Evolutionary conservation across 2,797 vertebrate genomes (phyloP).

Genomic region (Sebastolobus altivelis): DNA sequence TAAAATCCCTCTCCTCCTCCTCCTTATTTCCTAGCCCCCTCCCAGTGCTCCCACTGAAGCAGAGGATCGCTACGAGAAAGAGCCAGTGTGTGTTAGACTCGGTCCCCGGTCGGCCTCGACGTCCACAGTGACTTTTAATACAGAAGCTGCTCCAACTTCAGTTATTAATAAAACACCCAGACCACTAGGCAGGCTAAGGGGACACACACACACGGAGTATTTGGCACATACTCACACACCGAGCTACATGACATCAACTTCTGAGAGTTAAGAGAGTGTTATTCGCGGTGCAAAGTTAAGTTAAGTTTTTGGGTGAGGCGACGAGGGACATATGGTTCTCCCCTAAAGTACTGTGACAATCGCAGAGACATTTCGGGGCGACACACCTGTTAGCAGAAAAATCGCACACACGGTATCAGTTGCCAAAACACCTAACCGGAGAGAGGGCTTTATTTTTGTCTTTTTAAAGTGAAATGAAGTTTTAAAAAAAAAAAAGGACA

Average conservation of each 20-base stretch:
- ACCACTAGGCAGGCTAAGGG: constrained; percentile 46
- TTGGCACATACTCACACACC: constrained; percentile 37
- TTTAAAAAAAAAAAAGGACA: constrained; percentile 22
- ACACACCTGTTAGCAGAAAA: constrained; percentile 71
- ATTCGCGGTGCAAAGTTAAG: constrained; percentile 63
- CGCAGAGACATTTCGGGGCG: constrained; percentile 64
- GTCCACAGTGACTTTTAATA: constrained; percentile 68
- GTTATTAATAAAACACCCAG: constrained; percentile 75
- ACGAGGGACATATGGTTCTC: constrained; percentile 71
- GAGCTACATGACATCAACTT: constrained; percentile 32
- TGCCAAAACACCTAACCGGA: constrained; percentile 68
- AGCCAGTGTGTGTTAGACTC: constrained; percentile 9
- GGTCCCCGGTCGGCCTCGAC: constrained; percentile 36
- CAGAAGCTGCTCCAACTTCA: constrained; percentile 76
- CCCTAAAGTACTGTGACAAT: constrained; percentile 63
- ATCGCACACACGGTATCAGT: constrained; percentile 22
- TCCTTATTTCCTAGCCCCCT: constrained; percentile 54
- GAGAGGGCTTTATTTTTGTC: constrained; percentile 48
- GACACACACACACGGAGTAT: constrained; percentile 24
- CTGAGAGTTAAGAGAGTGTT: constrained; percentile 43
- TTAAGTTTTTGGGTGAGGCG: constrained; percentile 54
- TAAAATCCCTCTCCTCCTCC: constrained; percentile 62
- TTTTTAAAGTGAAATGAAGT: constrained; percentile 32
- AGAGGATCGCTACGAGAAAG: constrained; percentile 14
- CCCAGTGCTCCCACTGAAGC: constrained; percentile 55